Evolutionary conservation across 2,888 invertebrate species (phyloP).

Genomic region (Neria commutata): DNA sequence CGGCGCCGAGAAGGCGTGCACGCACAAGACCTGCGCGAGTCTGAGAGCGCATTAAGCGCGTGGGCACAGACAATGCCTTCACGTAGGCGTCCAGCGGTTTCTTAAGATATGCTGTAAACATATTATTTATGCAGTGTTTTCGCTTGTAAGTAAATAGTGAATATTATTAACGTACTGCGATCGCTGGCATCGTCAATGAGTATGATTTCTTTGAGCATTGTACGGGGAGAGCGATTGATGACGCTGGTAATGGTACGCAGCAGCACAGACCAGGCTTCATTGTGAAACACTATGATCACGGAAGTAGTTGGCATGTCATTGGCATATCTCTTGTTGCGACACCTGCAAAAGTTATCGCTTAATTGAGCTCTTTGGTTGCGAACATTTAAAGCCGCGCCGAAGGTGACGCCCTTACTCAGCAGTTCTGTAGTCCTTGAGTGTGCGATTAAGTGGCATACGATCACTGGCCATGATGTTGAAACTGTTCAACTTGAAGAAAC

Average conservation of each 20-base stretch:
- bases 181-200: conserved; percentile 89
- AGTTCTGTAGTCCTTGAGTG: conserved; percentile 82
- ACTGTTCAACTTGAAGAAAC: conserved; percentile 81
- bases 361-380: background rate
- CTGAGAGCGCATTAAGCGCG: conserved; percentile 70
- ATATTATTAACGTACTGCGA: conserved; percentile 66
- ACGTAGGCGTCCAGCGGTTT: conserved; percentile 73
- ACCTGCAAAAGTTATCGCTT: conserved; percentile 63
- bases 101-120: conserved; percentile 67
- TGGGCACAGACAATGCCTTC: conserved; percentile 67
- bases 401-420: conserved; percentile 67
- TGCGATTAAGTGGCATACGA: conserved; percentile 83
- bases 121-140: background rate
- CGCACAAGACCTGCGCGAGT: conserved; percentile 79
- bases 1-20: conserved; percentile 81
- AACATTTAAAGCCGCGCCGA: background rate
- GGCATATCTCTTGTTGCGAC: conserved; percentile 65
- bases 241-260: conserved; percentile 94
- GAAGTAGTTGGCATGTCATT: conserved; percentile 81
- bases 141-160: background rate
- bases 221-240: conserved; percentile 81
- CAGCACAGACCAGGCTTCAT: conserved; percentile 98
- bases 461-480: conserved; percentile 90
- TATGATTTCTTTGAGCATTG: conserved; percentile 81
- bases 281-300: conserved; percentile 96